Evolutionary conservation across 2,888 invertebrate species (phyloP).

Genomic region (Drosophila koepferae): DNA sequence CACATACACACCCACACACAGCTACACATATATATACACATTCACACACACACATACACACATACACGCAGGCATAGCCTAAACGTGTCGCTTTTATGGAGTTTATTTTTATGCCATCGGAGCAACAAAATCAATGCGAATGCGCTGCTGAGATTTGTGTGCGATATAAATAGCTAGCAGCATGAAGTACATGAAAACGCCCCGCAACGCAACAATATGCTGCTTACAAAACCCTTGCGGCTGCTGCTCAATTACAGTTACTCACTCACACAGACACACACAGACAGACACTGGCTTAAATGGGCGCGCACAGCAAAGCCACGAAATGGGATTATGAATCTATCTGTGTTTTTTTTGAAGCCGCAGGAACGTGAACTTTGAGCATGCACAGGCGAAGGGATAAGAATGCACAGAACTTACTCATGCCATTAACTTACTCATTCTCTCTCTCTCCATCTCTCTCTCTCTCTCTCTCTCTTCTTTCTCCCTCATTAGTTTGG

Average conservation of each 20-base stretch:
- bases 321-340: constrained; percentile 52
- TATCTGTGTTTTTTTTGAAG: constrained; percentile 16
- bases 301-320: constrained; percentile 45
- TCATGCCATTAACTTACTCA: neutral
- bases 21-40: neutral
- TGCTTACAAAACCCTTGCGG: constrained; percentile 48
- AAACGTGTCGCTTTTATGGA: constrained; percentile 16
- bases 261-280: constrained; percentile 24
- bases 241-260: constrained; percentile 63
- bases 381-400: constrained; percentile 23
- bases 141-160: constrained; percentile 52
- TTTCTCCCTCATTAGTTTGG: neutral
- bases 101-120: constrained; percentile 52
- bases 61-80: constrained; percentile 9
- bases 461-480: neutral
- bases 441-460: neutral
- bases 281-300: constrained; percentile 16
- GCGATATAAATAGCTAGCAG: constrained; percentile 53
- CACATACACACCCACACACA: constrained; percentile 3
- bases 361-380: constrained; percentile 18
- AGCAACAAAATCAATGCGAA: constrained; percentile 57
- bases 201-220: constrained; percentile 59
- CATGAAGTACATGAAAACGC: constrained; percentile 34
- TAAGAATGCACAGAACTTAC: constrained; percentile 1
- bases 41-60: constrained; percentile 3